Percentiles rank a stretch among this genome's conserved stretches.
Conservation (phyloP, 2,797 vertebrate genomes). For the Fratercula arctica region DNA sequence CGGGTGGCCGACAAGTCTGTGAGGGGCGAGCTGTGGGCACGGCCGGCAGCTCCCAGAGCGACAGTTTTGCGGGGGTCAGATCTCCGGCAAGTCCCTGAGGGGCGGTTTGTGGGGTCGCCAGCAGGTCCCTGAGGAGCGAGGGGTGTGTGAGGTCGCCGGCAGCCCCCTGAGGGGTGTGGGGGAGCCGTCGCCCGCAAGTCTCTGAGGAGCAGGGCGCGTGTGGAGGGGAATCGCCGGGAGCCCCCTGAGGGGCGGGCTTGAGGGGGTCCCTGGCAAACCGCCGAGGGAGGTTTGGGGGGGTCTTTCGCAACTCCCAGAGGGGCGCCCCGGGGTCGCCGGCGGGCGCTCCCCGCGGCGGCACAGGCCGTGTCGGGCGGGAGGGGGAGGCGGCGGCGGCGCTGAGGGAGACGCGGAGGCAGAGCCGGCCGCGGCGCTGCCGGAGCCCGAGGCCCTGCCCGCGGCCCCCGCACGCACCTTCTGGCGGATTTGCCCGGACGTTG, state of each 20-base stretch:
- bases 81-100: not conserved
- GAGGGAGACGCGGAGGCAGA: not conserved
- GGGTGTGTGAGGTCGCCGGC: not conserved
- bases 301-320: not conserved
- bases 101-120: no score
- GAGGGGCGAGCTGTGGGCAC: not conserved
- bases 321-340: not conserved
- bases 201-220: not conserved
- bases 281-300: not conserved
- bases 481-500: conserved; percentile 94
- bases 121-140: not conserved
- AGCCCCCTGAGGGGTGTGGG: not conserved
- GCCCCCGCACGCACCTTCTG: conserved; percentile 86
- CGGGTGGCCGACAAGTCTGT: not conserved
- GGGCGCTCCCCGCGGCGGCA: not conserved
- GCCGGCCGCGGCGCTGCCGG: conserved; percentile 2
- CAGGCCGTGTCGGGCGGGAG: not conserved
- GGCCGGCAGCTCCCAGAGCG: not conserved
- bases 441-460: conserved; percentile 37
- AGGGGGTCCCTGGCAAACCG: not conserved
- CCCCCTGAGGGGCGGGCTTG: not conserved
- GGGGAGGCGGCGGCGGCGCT: not conserved
- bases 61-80: not conserved
- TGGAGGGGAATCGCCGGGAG: not conserved
- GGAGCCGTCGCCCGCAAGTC: not conserved